phyloP scores from a whole-genome alignment of 2,797 vertebrate species.

The Sebastes diaconus region DNA sequence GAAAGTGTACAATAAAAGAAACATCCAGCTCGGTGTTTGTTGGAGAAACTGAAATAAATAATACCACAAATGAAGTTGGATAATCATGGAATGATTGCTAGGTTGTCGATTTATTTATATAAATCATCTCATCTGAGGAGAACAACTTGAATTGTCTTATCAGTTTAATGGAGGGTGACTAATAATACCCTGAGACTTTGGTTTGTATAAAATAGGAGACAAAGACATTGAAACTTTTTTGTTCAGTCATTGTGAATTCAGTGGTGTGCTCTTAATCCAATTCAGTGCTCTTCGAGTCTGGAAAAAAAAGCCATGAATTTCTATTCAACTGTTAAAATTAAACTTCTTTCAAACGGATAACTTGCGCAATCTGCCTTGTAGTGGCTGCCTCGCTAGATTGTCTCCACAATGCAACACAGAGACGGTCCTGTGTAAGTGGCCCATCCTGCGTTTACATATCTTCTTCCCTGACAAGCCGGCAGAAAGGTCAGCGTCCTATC shows the following conservation, averaged over 20 bases:
- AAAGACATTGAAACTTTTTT: slow-evolving; percentile 61
- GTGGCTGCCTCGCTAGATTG: slow-evolving; percentile 75
- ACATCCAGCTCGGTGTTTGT: slow-evolving; percentile 53
- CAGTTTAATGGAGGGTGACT: slow-evolving; percentile 32
- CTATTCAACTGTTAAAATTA: slow-evolving; percentile 69
- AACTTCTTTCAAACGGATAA: slow-evolving; percentile 74
- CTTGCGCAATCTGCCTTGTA: slow-evolving; percentile 57
- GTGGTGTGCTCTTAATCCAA: slow-evolving; percentile 65
- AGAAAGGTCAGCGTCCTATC: slow-evolving; percentile 87
- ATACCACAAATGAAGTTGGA: slow-evolving; percentile 37
- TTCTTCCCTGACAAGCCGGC: slow-evolving; percentile 78
- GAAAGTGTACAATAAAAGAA: slow-evolving; percentile 78
- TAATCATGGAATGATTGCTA: slow-evolving; percentile 42
- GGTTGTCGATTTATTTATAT: slow-evolving; percentile 14
- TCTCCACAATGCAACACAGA: slow-evolving; percentile 77
- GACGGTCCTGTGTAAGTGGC: slow-evolving; percentile 44
- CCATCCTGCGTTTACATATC: slow-evolving; percentile 75
- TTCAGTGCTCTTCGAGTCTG: slow-evolving; percentile 55
- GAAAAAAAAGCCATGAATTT: slow-evolving; percentile 59
- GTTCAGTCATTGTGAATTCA: slow-evolving; percentile 72
- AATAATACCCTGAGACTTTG: slow-evolving; percentile 31
- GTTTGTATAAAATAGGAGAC: slow-evolving; percentile 35
- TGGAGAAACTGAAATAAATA: slow-evolving; percentile 52
- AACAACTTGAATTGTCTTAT: slow-evolving; percentile 37
- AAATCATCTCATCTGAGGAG: slow-evolving; percentile 32